Base-by-base conservation (phyloP, 2,888 invertebrate species). In the Deladenus siricidicola region DNA sequence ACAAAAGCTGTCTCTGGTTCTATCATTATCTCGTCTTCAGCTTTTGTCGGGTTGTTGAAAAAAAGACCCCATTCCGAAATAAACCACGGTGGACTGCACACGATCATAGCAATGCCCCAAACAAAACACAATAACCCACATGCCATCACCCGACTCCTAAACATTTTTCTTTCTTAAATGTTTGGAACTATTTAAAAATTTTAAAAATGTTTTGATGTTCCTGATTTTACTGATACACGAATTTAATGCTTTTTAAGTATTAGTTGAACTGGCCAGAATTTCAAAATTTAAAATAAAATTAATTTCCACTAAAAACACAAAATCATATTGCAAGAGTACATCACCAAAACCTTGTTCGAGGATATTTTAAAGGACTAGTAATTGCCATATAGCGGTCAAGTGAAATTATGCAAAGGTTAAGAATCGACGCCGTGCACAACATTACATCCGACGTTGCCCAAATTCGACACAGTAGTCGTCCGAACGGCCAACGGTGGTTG, bases 361-460 rank as follows among this genome's bases (percentile, higher is more conserved):
- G 73, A 62, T 80, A 80, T 58, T 75, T 72, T 26, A 80, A 70
- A 39, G 80, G 79, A 49, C 71, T 71, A 44, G 80, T 80, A 45
- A 80, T 80, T 55, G 80, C 78, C 71, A 80, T 78, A 65, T 80
- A 80, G 43, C 80, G 73, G 65, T 80, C 80, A 17, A 79, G 67
- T 26, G 74, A 74, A 55, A 79, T 79, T 26, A 78, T 73, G 63
- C 79, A 78, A 10, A 79, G 68, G 60, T 78, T 79, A 28, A 79
- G 68, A 39, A 79, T 79, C 30, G 76, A 76, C 0, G 79, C 78
- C 1, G 79, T 79, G 62, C 79, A 79, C 19, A 79, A 62, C 3
- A 79, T 69, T 26, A 79, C 78, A 62, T 79, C 79, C 6, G 73
- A 68, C 24, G 78, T 78, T 4, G 77, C 75, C 78, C 78, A 78